phyloP scores from a whole-genome alignment of 2,888 invertebrate species.

The Pandemis heparana region DNA sequence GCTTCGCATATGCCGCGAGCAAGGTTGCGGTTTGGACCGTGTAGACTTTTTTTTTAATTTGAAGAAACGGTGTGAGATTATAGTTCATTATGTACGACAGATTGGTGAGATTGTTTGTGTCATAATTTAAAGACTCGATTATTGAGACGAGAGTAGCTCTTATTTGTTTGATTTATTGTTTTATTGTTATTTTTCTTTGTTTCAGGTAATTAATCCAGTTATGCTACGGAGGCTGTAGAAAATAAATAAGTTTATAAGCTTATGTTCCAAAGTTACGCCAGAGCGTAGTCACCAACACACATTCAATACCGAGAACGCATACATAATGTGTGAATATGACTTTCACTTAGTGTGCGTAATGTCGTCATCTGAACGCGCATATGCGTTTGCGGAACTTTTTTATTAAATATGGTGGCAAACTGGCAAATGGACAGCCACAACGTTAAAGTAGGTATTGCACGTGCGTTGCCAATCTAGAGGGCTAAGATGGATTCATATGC shows the following conservation, averaged over 20 bases:
- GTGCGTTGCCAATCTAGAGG: no score
- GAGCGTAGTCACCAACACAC: no score
- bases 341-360: no score
- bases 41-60: background rate
- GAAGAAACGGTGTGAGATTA: background rate
- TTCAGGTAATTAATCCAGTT: background rate
- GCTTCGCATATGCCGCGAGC: constrained; percentile 7
- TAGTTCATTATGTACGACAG: background rate
- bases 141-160: background rate
- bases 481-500: no score
- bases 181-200: background rate
- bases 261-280: no score
- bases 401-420: no score
- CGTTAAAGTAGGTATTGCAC: no score
- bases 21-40: constrained; percentile 10
- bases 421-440: no score
- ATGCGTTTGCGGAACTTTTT: no score
- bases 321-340: no score
- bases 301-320: no score
- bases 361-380: no score
- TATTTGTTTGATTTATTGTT: background rate
- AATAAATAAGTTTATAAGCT: background rate
- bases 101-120: background rate
- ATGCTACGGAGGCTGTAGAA: background rate
- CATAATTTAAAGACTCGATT: background rate